Evolutionary conservation across 92 coral and sea anemone species (phyloP), one percentile per base, ranked within the genome.

Genomic region (Porites evermanni): DNA sequence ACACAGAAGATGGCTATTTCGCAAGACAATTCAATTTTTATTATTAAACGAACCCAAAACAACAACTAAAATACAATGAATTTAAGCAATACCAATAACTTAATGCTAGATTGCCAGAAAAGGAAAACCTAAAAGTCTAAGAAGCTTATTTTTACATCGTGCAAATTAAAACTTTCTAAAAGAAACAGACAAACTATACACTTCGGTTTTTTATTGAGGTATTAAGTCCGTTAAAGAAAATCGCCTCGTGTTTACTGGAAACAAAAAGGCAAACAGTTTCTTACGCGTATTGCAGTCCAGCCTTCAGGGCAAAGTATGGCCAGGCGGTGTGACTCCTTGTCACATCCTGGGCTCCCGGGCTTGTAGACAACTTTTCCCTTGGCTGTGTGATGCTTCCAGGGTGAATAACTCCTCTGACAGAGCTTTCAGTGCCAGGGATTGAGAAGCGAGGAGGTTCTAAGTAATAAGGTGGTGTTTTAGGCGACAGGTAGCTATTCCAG

Each of bases 281-380:
- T 74, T 85, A 91, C 67, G 80, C 70, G 85, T 91, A 91, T 61
- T 91, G 94, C 2, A 91, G 83, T 85, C 85, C 92, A 21, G 92
- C 92, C 56, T 91, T 91, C 18, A 89, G 81, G 77, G 90, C 84
- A 32, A 91, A 78, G 21, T 91, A 91, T 18, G 94, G 92, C 84
- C 87, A 83, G 21, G 64, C 66, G 16, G 80, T n/a, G 12, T 74
- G 87, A 17, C 52, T 73, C 16, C 87, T 74, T 47, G 52, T 51
- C 26, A 83, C n/a, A 65, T 8, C 17, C 23, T 47, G 84, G 29
- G 59, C 64, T 44, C 54, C 44, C 1, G 85, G 84, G 23, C 65
- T 79, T 38, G 47, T 38, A 26, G 54, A 84, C 24, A 60, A 51
- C 64, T 75, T 87, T 9, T 80, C 93, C 63, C 81, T 80, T 17